Percentiles rank a stretch among this genome's conserved stretches.
Evolutionary conservation across 2,113 vertebrate species (phyloP).

Genomic region (Passer domesticus): DNA sequence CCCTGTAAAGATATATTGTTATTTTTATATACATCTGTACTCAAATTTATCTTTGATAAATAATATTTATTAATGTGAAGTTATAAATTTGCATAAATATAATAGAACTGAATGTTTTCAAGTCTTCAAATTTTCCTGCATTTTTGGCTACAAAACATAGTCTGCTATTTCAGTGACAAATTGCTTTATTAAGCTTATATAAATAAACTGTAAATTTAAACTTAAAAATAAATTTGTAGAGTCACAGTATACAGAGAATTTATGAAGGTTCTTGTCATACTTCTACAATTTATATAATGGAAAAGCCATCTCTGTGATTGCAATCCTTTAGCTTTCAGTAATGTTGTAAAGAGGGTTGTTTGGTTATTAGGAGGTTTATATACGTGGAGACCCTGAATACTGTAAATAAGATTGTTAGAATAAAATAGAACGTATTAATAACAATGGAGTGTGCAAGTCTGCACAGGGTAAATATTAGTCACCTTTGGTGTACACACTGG

Average conservation of each 20-base stretch:
- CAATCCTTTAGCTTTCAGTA: not conserved
- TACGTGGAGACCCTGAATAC: not conserved
- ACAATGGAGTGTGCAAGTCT: not conserved
- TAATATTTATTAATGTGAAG: not conserved
- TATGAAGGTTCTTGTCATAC: not conserved
- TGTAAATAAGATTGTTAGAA: constrained; percentile 8
- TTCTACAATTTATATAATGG: not conserved
- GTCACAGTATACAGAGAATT: not conserved
- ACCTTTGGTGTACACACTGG: not conserved
- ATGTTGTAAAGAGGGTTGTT: not conserved
- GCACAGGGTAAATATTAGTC: not conserved
- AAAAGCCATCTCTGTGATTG: not conserved
- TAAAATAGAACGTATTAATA: constrained; percentile 6
- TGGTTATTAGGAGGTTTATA: constrained; percentile 15
- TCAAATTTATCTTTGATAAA: not conserved
- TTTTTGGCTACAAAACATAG: not conserved
- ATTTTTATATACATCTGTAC: not conserved
- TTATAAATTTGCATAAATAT: not conserved
- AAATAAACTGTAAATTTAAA: not conserved
- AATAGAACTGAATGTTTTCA: not conserved
- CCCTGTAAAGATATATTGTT: not conserved
- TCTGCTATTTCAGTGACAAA: not conserved
- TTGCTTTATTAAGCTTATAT: constrained; percentile 26
- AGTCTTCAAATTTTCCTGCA: not conserved
- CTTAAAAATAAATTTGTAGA: not conserved